A percentile compares a stretch with the other conserved stretches of the same genome.
These are phyloP conservation scores for Chionis minor DNA, from an alignment of 2,113 vertebrate species.

Conservation along the genomic window DNA sequence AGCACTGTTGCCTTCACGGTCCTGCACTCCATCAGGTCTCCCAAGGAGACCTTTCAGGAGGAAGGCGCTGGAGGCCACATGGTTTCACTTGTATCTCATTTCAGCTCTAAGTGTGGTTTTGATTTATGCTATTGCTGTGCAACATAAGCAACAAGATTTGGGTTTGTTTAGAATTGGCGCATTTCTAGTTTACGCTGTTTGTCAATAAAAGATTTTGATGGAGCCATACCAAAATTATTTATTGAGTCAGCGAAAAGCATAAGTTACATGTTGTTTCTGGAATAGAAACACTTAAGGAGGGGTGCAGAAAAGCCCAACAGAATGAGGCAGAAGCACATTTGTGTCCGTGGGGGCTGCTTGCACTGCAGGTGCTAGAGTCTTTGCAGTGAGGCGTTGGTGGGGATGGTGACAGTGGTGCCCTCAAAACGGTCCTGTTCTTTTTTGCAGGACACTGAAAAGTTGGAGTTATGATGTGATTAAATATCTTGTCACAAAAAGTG, in stretches of 20 bases:
- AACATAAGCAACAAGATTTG: neutral
- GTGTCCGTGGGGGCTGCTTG: neutral
- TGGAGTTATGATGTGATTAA: neutral
- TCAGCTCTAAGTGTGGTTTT: neutral
- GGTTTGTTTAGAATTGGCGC: fast-evolving
- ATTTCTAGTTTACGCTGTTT: neutral
- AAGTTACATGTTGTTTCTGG: neutral
- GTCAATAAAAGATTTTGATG: neutral
- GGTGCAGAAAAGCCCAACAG: neutral
- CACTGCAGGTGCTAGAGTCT: neutral
- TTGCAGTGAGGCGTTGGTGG: neutral
- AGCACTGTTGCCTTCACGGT: neutral
- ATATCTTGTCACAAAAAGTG: neutral
- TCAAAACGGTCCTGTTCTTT: neutral
- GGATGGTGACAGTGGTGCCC: neutral
- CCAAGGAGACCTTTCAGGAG: neutral
- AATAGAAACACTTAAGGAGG: neutral
- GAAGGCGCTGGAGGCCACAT: neutral
- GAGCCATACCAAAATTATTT: neutral
- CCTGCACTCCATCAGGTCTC: neutral
- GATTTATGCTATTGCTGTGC: neutral
- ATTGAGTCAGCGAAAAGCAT: neutral
- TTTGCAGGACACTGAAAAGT: conserved; percentile 6
- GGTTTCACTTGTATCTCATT: neutral
- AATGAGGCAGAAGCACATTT: neutral